These are phyloP conservation scores for Fregata magnificens DNA, from an alignment of 2,113 vertebrate species.

Conservation along the genomic window DNA sequence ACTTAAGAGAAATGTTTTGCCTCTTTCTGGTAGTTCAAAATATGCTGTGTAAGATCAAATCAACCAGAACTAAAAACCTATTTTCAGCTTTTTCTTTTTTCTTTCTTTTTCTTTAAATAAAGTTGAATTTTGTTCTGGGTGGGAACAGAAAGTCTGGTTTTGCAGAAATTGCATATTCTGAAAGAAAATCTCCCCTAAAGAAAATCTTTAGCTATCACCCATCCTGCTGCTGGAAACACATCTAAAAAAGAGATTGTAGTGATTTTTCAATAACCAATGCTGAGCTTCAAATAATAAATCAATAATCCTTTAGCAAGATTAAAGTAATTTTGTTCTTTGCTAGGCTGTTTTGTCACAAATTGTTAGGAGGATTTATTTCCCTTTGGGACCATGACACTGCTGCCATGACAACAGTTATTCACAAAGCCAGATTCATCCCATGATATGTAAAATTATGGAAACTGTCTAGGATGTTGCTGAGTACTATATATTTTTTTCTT, in stretches of 20 bases:
- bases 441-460: slow-evolving; percentile 26
- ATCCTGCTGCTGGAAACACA: neutral
- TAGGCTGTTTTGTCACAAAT: slow-evolving; percentile 53
- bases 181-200: neutral
- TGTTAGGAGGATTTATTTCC: slow-evolving; percentile 43
- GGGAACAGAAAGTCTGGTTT: neutral
- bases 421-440: slow-evolving; percentile 6
- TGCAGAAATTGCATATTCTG: neutral
- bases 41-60: neutral
- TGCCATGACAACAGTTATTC: slow-evolving; percentile 49
- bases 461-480: neutral
- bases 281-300: slow-evolving; percentile 50
- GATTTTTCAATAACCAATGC: slow-evolving; percentile 32
- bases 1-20: neutral
- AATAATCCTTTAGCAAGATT: slow-evolving; percentile 23
- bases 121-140: neutral
- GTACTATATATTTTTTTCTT: neutral
- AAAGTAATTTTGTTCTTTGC: slow-evolving; percentile 42
- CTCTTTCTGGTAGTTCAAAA: neutral
- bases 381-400: slow-evolving; percentile 27
- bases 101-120: neutral
- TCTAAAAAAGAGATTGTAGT: neutral
- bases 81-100: neutral
- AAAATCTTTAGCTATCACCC: neutral
- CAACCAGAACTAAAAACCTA: neutral